These are phyloP conservation scores for Sebastes flavidus DNA, from an alignment of 2,797 vertebrate genomes.

Conservation along the genomic window DNA sequence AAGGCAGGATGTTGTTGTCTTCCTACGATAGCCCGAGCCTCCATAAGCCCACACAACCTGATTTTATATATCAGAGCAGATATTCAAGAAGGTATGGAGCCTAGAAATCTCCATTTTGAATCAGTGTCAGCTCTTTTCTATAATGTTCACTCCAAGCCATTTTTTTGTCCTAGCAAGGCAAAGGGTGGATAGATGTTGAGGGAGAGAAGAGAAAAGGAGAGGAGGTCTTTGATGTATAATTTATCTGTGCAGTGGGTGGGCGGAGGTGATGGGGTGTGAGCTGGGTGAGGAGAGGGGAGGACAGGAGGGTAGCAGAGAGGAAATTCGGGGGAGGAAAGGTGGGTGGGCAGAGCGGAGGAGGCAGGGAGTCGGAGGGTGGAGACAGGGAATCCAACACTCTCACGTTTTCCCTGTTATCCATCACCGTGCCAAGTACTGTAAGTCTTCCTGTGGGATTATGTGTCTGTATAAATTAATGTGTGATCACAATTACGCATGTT, in stretches of 20 bases:
- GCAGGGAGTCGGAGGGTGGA: slow-evolving; percentile 9
- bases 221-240: slow-evolving; percentile 76
- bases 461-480: neutral
- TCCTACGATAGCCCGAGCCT: slow-evolving; percentile 25
- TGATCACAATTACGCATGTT: neutral
- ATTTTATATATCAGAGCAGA: slow-evolving; percentile 28
- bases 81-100: neutral
- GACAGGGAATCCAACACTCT: slow-evolving; percentile 26
- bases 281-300: slow-evolving; percentile 27
- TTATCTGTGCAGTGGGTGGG: slow-evolving; percentile 66
- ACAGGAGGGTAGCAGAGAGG: slow-evolving; percentile 1
- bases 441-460: neutral
- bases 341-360: slow-evolving; percentile 36
- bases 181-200: slow-evolving; percentile 18
- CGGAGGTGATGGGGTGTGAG: slow-evolving; percentile 44
- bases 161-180: slow-evolving; percentile 4
- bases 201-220: slow-evolving; percentile 31
- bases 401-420: slow-evolving; percentile 44
- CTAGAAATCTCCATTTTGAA: slow-evolving; percentile 11
- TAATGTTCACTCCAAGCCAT: neutral
- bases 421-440: slow-evolving; percentile 32
- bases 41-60: slow-evolving; percentile 50
- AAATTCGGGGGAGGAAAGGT: slow-evolving; percentile 42
- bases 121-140: slow-evolving; percentile 5
- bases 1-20: slow-evolving; percentile 52